Evolutionary conservation across 1,140 invertebrate genomes (phyloP), one percentile per base, ranked within the genome.

Genomic region (Caenorhabditis brenneri): DNA sequence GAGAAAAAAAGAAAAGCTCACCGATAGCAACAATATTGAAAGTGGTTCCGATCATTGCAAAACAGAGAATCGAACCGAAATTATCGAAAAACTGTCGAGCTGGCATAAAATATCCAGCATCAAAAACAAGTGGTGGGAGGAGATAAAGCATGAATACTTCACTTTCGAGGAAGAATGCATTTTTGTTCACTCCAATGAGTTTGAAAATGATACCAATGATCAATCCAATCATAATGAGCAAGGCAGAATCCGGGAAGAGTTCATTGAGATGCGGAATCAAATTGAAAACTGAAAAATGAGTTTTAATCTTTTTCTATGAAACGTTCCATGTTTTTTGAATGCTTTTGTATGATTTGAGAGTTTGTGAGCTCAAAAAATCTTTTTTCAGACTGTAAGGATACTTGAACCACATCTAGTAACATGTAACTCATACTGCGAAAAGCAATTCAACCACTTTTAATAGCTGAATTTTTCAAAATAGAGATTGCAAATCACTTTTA

Each of bases 71-170:
- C 29, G 96, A 97, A 82, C 96, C 96, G 84, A 99, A 92, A 91
- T 99, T 97, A 90, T 98, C 97, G 91, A 97, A 97, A 92, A 99
- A 99, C 84, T 92, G 91, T 83, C 96, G 92, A 92, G 98, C 97
- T 79, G 97, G 96, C 95, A 99, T 97, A 91, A 97, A 98, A 92
- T 98, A 99, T 46, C 88, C 96, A 10, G 89, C 89, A 80, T 90
- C 85, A 36, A 86, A 88, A 49, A 92, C 92, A 88, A 91, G 92
- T 88, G 92, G 92, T 15, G 92, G 92, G 22, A 90, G 85, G 19
- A 90, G 85, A 79, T 88, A 89, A 10, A 90, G 78, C 81, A 90
- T 84, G 86, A 89, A 88, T 29, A 89, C 85, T 58, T 87, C 58
- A 39, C 55, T 82, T 33, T 82, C 81, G 7, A 89, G 53, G 60